These are phyloP conservation scores for Panthera tigris DNA, from an alignment of 2,113 vertebrate genomes.

Conservation along the genomic window DNA sequence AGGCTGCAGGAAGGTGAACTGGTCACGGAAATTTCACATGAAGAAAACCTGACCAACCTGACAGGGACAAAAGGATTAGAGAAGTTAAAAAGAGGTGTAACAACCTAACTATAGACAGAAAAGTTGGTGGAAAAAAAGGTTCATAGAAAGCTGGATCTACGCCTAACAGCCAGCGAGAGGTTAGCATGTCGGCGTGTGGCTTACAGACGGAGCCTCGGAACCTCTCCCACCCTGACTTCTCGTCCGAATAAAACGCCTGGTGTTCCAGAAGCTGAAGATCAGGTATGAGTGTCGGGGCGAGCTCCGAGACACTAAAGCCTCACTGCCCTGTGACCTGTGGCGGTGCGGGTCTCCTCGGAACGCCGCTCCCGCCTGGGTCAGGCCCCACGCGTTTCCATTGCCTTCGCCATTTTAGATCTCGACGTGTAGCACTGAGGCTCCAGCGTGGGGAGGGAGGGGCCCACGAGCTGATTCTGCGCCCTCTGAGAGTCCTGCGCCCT, in stretches of 20 bases:
- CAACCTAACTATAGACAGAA: not conserved
- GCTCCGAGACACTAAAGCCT: not conserved
- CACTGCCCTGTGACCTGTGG: not conserved
- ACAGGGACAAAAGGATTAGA: not conserved
- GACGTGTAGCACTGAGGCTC: slow-evolving; percentile 1
- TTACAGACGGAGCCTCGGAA: not conserved
- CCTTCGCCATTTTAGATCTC: not conserved
- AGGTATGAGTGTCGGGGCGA: not conserved
- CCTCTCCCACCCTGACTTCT: slow-evolving; percentile 15
- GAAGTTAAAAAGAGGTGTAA: not conserved
- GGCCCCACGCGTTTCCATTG: not conserved
- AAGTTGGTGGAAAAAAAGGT: not conserved
- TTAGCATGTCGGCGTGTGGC: slow-evolving; percentile 30
- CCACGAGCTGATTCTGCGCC: not conserved
- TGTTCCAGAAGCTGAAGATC: not conserved
- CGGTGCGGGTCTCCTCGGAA: not conserved
- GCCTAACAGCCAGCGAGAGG: slow-evolving; percentile 50
- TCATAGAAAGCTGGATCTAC: not conserved
- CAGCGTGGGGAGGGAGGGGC: not conserved
- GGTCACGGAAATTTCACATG: not conserved
- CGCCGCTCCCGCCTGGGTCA: not conserved
- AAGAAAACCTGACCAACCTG: not conserved
- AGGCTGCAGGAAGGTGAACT: not conserved
- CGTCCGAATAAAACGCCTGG: slow-evolving; percentile 21
- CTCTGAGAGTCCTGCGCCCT: not conserved